Conservation (phyloP, 2,797 vertebrate genomes). For the Periparus ater region DNA sequence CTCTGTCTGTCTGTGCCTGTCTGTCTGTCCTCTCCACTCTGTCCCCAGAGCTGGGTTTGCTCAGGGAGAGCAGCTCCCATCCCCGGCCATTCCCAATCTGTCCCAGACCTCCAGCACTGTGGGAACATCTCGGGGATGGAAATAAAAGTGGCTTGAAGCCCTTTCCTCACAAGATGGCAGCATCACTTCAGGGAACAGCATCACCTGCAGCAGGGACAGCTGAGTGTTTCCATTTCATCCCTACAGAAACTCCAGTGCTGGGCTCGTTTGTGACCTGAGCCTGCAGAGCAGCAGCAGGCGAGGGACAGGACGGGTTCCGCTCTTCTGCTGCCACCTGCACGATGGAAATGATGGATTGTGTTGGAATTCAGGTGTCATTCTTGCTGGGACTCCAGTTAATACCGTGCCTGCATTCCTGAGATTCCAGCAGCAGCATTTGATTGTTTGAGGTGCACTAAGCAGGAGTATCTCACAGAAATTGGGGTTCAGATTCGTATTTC, state of each 20-base stretch:
- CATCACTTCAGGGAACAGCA: slow-evolving; percentile 28
- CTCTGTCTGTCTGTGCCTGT: too few species aligned
- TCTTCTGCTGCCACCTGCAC: background rate
- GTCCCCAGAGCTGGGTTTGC: background rate
- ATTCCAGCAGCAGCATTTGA: background rate
- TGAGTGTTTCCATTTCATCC: background rate
- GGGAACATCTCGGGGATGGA: background rate
- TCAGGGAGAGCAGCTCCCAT: background rate
- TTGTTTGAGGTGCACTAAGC: background rate
- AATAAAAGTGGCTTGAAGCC: background rate
- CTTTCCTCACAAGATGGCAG: slow-evolving; percentile 62
- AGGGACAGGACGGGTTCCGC: background rate
- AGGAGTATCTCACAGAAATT: background rate
- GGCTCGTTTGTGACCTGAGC: background rate
- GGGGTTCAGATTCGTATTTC: background rate
- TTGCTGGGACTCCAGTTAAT: background rate
- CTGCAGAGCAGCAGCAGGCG: background rate
- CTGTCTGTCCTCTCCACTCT: background rate
- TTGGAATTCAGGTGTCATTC: background rate
- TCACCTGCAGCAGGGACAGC: background rate
- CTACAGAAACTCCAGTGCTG: background rate
- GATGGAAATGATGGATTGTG: background rate
- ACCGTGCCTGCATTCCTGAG: background rate
- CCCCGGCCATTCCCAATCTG: background rate
- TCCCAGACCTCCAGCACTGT: background rate